Evolutionary conservation across 2,888 invertebrate genomes (phyloP).

Genomic region (Ptilodon capucinus): DNA sequence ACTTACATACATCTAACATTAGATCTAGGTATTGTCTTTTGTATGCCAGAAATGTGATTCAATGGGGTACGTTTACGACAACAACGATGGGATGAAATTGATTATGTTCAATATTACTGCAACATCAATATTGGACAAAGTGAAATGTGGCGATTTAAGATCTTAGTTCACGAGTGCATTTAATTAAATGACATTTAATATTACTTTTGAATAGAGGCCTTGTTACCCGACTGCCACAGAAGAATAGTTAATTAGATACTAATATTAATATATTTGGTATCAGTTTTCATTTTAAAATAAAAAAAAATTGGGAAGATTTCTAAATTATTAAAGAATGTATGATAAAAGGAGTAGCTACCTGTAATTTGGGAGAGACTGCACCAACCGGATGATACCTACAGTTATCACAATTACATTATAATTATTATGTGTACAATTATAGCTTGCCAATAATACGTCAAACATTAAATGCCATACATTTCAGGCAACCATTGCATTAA

Average conservation of each 20-base stretch:
- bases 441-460: slow-evolving; percentile 70
- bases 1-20: slow-evolving; percentile 80
- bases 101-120: slow-evolving; percentile 60
- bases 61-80: slow-evolving; percentile 65
- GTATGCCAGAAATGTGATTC: slow-evolving; percentile 76
- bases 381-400: slow-evolving; percentile 63
- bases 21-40: slow-evolving; percentile 84
- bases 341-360: slow-evolving; percentile 43
- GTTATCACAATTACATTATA: slow-evolving; percentile 62
- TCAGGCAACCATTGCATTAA: slow-evolving; percentile 75
- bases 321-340: slow-evolving; percentile 27
- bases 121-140: slow-evolving; percentile 62
- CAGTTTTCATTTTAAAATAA: slow-evolving; percentile 46
- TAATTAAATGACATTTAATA: slow-evolving; percentile 52
- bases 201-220: slow-evolving; percentile 62
- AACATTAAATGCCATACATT: slow-evolving; percentile 69
- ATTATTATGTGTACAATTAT: slow-evolving; percentile 44
- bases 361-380: slow-evolving; percentile 50
- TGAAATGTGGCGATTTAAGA: slow-evolving; percentile 51
- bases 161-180: slow-evolving; percentile 60
- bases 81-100: slow-evolving; percentile 49
- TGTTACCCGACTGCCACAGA: no score
- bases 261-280: slow-evolving; percentile 59
- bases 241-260: no score
- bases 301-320: no score